These are phyloP conservation scores for Steatornis caripensis DNA, from an alignment of 2,113 vertebrate species.

Conservation along the genomic window DNA sequence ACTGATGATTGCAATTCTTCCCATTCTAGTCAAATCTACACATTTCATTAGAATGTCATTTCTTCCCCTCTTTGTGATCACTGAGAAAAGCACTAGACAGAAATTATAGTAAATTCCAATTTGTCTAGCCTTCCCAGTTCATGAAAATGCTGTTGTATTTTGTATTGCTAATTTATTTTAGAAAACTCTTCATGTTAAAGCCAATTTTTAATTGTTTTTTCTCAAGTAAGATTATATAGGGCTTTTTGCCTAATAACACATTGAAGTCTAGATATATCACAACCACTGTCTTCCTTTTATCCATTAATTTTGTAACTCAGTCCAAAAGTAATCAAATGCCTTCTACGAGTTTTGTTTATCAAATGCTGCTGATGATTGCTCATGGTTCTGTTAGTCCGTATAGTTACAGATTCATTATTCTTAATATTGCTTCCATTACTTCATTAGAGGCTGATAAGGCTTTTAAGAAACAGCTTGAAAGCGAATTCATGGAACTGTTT, in stretches of 20 bases:
- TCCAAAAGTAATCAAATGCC: slow-evolving; percentile 57
- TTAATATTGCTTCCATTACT: slow-evolving; percentile 51
- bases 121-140: not conserved
- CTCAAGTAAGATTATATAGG: slow-evolving; percentile 50
- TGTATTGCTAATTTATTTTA: slow-evolving; percentile 1
- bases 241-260: slow-evolving; percentile 20
- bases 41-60: slow-evolving; percentile 35
- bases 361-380: slow-evolving; percentile 5
- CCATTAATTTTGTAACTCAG: slow-evolving; percentile 39
- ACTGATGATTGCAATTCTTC: not conserved
- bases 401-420: slow-evolving; percentile 2
- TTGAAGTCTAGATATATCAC: slow-evolving; percentile 53
- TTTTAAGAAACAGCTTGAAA: slow-evolving; percentile 4
- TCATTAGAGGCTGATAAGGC: slow-evolving; percentile 28
- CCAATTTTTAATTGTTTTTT: slow-evolving; percentile 65
- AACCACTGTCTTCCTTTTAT: slow-evolving; percentile 32
- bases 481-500: not conserved
- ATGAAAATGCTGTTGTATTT: slow-evolving; percentile 14
- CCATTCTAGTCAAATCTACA: slow-evolving; percentile 20
- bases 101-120: slow-evolving; percentile 21
- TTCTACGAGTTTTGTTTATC: slow-evolving; percentile 54
- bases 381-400: not conserved
- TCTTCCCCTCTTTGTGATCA: not conserved
- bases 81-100: not conserved
- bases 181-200: not conserved